Evolutionary conservation across 2,888 invertebrate genomes (phyloP).

Genomic region (Elgonia sp.): DNA sequence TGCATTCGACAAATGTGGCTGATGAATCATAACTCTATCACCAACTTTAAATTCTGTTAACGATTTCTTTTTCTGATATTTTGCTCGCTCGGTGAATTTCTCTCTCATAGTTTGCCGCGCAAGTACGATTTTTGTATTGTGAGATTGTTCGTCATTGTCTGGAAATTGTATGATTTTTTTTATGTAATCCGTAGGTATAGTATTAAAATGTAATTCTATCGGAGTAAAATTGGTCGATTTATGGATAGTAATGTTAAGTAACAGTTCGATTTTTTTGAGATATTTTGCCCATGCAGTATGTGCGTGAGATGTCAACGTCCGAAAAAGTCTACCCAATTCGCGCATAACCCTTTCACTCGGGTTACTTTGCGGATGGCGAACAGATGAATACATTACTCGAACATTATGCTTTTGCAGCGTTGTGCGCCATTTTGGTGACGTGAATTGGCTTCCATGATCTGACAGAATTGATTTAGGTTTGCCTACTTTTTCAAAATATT

Average conservation of each 20-base stretch:
- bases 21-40: no score
- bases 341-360: slow-evolving; percentile 23
- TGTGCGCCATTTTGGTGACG: slow-evolving; percentile 17
- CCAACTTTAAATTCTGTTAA: no score
- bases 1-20: no score
- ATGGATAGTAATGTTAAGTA: slow-evolving; percentile 27
- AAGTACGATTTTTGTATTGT: no score
- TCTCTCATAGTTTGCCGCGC: no score
- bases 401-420: slow-evolving; percentile 4
- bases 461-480: slow-evolving; percentile 36
- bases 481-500: slow-evolving; percentile 16
- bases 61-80: no score
- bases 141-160: no score
- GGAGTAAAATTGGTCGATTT: slow-evolving; percentile 17
- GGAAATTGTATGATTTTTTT: no score
- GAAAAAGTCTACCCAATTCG: slow-evolving; percentile 24
- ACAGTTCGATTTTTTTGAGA: slow-evolving; percentile 28
- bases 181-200: no score
- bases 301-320: slow-evolving; percentile 36
- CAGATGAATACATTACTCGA: slow-evolving; percentile 14
- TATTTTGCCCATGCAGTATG: slow-evolving; percentile 47
- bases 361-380: slow-evolving; percentile 38
- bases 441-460: slow-evolving; percentile 46
- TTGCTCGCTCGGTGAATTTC: no score
- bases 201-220: slow-evolving; percentile 18